Percentiles rank a stretch among this genome's conserved stretches.
phyloP scores from a whole-genome alignment of 2,888 invertebrate species.

The Amiota minor region DNA sequence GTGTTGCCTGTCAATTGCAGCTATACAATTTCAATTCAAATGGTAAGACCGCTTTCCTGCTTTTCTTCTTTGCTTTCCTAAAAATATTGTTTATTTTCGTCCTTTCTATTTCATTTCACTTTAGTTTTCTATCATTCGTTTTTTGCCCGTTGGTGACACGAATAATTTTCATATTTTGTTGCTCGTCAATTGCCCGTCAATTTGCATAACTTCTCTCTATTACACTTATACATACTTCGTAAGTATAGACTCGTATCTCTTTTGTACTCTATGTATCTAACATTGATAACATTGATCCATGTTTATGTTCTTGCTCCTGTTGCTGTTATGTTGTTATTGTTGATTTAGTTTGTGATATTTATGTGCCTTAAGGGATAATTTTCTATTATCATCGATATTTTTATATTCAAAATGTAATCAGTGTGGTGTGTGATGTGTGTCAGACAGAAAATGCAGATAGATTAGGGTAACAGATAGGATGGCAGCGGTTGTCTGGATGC shows the following conservation, averaged over 20 bases:
- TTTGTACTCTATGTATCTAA: too few relatives aligned
- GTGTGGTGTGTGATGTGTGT: too few relatives aligned
- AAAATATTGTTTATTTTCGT: background rate
- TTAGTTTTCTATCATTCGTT: constrained; percentile 28
- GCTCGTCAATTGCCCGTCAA: constrained; percentile 52
- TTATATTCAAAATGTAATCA: too few relatives aligned
- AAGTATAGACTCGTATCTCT: too few relatives aligned
- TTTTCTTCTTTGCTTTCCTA: background rate
- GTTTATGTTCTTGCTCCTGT: constrained; percentile 6
- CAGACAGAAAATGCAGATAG: too few relatives aligned
- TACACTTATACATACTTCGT: too few relatives aligned
- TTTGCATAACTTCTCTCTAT: constrained; percentile 49
- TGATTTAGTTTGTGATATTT: constrained; percentile 21
- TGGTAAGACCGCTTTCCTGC: background rate
- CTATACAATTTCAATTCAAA: constrained; percentile 40
- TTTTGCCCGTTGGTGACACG: constrained; percentile 51
- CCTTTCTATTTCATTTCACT: background rate
- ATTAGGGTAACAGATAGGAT: too few relatives aligned
- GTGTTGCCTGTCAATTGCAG: constrained; percentile 64
- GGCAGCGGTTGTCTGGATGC: too few relatives aligned
- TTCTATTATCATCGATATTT: constrained; percentile 1
- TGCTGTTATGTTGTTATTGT: background rate
- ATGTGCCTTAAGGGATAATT: constrained; percentile 27
- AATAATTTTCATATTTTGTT: constrained; percentile 63
- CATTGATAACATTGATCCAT: constrained; percentile 7